Percentiles rank a stretch among this genome's conserved stretches.
These are phyloP conservation scores for Eremobia ochroleuca DNA, from an alignment of 2,888 invertebrate species.

Conservation along the genomic window DNA sequence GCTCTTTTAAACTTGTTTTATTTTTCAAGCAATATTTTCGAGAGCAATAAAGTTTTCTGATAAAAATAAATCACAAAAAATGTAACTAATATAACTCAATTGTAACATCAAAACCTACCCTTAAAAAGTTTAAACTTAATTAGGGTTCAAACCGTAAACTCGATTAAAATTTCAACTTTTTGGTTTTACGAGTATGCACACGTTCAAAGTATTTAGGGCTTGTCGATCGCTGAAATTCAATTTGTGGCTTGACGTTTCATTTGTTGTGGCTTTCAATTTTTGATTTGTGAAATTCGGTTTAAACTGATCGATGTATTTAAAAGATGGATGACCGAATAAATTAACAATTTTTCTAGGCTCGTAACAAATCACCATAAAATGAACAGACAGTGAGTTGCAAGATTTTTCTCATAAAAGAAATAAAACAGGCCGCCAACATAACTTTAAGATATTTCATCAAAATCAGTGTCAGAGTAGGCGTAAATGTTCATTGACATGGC, in stretches of 20 bases:
- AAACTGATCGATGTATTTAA: background rate
- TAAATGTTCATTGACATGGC: background rate
- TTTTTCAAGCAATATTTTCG: background rate
- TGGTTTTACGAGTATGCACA: slow-evolving; percentile 18
- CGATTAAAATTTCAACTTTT: slow-evolving; percentile 32
- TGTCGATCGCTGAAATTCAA: slow-evolving; percentile 28
- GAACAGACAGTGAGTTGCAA: background rate
- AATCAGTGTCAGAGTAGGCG: background rate
- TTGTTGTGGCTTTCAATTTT: background rate
- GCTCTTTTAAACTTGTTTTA: background rate
- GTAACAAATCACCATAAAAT: slow-evolving; percentile 4
- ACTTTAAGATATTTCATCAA: background rate
- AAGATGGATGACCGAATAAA: background rate
- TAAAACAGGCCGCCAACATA: background rate
- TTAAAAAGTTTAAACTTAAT: slow-evolving; percentile 6
- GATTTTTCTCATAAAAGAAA: background rate
- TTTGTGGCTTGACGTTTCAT: slow-evolving; percentile 34
- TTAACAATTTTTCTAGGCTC: background rate
- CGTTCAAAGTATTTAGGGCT: slow-evolving; percentile 15
- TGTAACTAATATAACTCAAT: background rate
- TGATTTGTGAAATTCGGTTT: background rate
- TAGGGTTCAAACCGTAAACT: slow-evolving; percentile 11
- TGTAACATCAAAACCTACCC: slow-evolving; percentile 10
- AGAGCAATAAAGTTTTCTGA: background rate
- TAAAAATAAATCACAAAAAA: too few relatives aligned